A percentile compares a stretch with the other conserved stretches of the same genome.
These are phyloP conservation scores for Globia sparganii DNA, from an alignment of 2,888 invertebrate species.

Conservation along the genomic window DNA sequence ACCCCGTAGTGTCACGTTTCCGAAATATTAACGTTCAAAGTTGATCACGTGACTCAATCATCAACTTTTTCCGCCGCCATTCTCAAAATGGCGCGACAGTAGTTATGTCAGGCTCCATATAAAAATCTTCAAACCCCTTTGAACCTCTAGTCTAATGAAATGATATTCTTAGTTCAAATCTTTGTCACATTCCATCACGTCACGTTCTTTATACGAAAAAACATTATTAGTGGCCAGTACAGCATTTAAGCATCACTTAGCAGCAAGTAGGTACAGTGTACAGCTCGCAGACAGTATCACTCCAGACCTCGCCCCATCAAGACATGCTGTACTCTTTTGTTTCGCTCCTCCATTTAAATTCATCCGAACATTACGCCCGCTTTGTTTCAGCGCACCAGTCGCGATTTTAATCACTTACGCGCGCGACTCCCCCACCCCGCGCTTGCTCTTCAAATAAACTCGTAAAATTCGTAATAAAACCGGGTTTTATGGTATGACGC, in stretches of 20 bases:
- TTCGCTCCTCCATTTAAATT: conserved; percentile 85
- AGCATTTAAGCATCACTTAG: conserved; percentile 63
- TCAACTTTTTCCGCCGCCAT: neutral
- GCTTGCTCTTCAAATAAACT: conserved; percentile 75
- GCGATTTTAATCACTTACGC: conserved; percentile 88
- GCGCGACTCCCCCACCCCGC: conserved; percentile 64
- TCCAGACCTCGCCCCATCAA: conserved; percentile 59
- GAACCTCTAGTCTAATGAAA: neutral
- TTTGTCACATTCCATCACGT: neutral
- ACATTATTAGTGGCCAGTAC: conserved; percentile 33
- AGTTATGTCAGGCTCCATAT: too few relatives aligned
- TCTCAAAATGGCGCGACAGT: too few relatives aligned
- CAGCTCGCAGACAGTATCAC: conserved; percentile 59
- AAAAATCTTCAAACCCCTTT: neutral
- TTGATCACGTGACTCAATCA: neutral
- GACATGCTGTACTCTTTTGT: conserved; percentile 73
- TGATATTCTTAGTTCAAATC: conserved; percentile 10
- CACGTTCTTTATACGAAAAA: conserved; percentile 6
- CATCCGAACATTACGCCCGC: conserved; percentile 83
- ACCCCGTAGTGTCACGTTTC: neutral
- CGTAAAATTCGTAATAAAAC: conserved; percentile 78
- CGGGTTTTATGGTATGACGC: conserved; percentile 73
- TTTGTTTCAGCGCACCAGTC: conserved; percentile 82
- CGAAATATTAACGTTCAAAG: neutral
- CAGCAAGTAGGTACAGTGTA: conserved; percentile 31